Evolutionary conservation across 2,888 invertebrate species (phyloP).

Genomic region (Gerosis bhagava): DNA sequence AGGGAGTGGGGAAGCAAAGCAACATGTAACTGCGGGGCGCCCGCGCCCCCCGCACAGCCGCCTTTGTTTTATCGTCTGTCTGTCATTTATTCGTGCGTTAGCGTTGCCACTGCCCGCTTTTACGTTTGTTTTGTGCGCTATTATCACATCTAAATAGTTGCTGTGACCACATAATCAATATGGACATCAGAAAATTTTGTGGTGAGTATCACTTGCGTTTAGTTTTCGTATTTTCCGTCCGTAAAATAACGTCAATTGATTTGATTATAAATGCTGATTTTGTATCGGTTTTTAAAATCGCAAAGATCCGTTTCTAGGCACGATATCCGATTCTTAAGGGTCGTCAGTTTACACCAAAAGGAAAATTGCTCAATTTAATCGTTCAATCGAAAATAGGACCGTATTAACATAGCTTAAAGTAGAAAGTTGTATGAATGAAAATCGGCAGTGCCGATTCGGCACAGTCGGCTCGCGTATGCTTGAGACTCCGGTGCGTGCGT

Average conservation of each 20-base stretch:
- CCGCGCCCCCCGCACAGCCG: too few relatives aligned
- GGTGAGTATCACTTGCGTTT: constrained; percentile 10
- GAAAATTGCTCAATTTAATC: too few relatives aligned
- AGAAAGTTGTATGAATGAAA: too few relatives aligned
- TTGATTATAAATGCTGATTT: constrained; percentile 14
- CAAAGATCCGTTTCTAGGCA: constrained; percentile 12
- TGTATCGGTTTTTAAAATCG: constrained; percentile 1
- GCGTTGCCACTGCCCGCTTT: constrained; percentile 19
- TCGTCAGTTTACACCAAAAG: too few relatives aligned
- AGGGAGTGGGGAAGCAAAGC: constrained; percentile 20
- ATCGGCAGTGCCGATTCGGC: too few relatives aligned
- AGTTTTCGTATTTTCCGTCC: too few relatives aligned
- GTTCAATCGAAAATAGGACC: too few relatives aligned
- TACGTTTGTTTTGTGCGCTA: constrained; percentile 24
- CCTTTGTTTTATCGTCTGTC: constrained; percentile 10
- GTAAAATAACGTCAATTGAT: constrained; percentile 2
- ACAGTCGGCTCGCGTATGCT: too few relatives aligned
- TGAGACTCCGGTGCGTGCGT: too few relatives aligned
- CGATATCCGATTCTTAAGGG: neutral
- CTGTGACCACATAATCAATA: constrained; percentile 25
- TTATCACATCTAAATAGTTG: constrained; percentile 25
- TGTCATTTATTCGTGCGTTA: constrained; percentile 3
- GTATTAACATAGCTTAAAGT: too few relatives aligned
- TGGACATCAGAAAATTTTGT: constrained; percentile 19
- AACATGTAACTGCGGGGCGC: constrained; percentile 15